Conservation (phyloP, 2,797 vertebrate genomes). For the Ceyx erithaca region DNA sequence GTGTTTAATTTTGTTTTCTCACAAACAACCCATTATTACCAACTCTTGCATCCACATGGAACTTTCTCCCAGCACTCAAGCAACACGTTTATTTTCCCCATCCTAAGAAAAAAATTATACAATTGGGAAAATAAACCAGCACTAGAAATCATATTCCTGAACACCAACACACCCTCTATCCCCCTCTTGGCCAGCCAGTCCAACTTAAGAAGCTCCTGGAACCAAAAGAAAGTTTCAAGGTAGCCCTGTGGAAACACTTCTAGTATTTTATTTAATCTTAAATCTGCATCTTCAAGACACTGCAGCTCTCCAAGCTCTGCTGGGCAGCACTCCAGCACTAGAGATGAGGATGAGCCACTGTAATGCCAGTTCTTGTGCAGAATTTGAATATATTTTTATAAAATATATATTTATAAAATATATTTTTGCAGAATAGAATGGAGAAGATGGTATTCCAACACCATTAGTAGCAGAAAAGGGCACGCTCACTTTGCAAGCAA, state of each 20-base stretch:
- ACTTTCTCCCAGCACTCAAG: neutral
- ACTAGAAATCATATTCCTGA: neutral
- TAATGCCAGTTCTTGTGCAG: too few relatives aligned
- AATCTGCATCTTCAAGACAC: neutral
- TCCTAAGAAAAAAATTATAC: neutral
- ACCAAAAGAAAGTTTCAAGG: neutral
- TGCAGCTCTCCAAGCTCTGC: fast-evolving
- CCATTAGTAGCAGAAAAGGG: neutral
- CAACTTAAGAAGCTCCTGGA: neutral
- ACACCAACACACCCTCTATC: neutral
- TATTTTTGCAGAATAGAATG: neutral
- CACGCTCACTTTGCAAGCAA: neutral
- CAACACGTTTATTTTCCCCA: neutral
- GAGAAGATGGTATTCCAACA: neutral
- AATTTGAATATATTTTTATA: too few relatives aligned
- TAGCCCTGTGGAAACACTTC: neutral
- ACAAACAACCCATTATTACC: neutral
- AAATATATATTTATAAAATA: too few relatives aligned
- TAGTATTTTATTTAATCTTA: neutral
- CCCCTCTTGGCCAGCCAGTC: neutral
- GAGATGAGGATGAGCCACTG: neutral
- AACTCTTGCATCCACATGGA: neutral
- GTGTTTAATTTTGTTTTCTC: neutral
- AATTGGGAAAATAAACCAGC: neutral
- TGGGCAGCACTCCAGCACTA: neutral